Base-by-base conservation (phyloP, 64 coral and sea anemone species). In the Montipora sp. region DNA sequence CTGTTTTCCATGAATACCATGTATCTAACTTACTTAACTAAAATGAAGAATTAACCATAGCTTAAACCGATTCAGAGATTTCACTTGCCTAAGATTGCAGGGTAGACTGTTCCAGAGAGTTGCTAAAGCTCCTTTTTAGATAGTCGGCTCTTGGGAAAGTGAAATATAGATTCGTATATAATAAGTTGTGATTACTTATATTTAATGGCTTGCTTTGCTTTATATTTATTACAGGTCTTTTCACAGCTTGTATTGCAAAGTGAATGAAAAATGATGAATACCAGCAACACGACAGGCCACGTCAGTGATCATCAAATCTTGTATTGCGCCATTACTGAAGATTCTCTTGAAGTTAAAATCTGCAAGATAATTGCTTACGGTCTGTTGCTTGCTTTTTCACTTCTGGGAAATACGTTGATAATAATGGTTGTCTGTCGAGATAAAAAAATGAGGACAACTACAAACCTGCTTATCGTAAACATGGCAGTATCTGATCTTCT, bases 401-500 rank as follows among this genome's bases (percentile, higher is more conserved):
- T 93, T 7, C 5, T 93, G 8, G 91, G 91, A 20, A 93, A 93
- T 75, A 51, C 66, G 15, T 68, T 93, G 51, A 85, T 93, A 9
- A 57, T 88, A 10, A 73, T 73, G 18, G 91, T 93, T 2, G 84
- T 93, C 6, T 88, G 70, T 19, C 18, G 91, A 72, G 85, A 93
- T 47, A 50, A 88, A 20, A 83, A 77, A 18, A 80, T 93, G 78
- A 79, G 60, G 8, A 87, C 84, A 51, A 87, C 91, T 18, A 87
- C 91, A 13, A 93, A 93, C 48, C 70, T 87, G 11, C 85, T 93
- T 15, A 93, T 93, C 15, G 75, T 93, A 6, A 93, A 88, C 58
- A 93, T 93, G 91, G 91, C 91, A 4, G 63, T 93, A 0, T 87
- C 91, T 27, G 91, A 93, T 58, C 78, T 93, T 12, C 18, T 93